Percentiles rank a stretch among this genome's conserved stretches.
These are phyloP conservation scores for Clivina fossor DNA, from an alignment of 2,888 invertebrate species.

Conservation along the genomic window DNA sequence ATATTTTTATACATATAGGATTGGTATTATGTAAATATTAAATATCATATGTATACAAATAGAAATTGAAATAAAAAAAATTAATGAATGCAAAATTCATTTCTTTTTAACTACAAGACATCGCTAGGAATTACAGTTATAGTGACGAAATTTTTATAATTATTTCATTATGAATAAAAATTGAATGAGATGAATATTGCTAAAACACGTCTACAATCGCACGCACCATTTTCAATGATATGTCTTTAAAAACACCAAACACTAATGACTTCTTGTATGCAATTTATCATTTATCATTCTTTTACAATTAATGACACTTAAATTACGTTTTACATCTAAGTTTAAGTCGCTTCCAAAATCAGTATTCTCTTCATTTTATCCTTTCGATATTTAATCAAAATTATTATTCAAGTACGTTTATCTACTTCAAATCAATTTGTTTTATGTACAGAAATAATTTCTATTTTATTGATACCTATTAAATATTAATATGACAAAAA, in stretches of 20 bases:
- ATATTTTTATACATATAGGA: constrained; percentile 26
- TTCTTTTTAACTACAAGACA: constrained; percentile 14
- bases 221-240: constrained; percentile 48
- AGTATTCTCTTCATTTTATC: no score
- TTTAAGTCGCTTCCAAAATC: no score
- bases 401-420: no score
- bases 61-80: no score
- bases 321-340: no score
- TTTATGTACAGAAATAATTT: no score
- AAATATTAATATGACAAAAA: no score
- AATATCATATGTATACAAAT: constrained; percentile 28
- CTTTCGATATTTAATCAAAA: no score
- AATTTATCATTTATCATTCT: no score
- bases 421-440: no score
- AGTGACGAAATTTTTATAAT: constrained; percentile 22
- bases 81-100: constrained; percentile 13
- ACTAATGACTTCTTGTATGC: constrained; percentile 41
- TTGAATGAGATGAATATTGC: constrained; percentile 44
- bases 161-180: constrained; percentile 7
- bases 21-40: constrained; percentile 21
- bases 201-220: constrained; percentile 46
- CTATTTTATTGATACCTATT: no score
- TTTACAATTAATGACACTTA: no score
- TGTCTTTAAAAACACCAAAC: constrained; percentile 52
- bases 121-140: constrained; percentile 6